Conservation (phyloP, 1,140 invertebrate genomes). For the Psix sp. region DNA sequence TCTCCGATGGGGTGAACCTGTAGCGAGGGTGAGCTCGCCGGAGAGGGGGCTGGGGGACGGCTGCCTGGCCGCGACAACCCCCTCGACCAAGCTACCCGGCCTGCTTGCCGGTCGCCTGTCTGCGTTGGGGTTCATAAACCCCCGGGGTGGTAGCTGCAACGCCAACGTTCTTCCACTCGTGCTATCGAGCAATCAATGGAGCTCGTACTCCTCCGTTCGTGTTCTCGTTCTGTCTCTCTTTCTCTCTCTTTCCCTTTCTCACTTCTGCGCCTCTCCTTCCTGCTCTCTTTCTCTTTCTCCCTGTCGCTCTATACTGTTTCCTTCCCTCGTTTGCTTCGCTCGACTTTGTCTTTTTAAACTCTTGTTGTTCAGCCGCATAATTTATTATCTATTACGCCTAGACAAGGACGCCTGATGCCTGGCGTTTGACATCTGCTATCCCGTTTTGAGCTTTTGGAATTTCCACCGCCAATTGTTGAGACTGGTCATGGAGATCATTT, state of each 20-base stretch:
- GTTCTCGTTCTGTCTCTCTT: conserved; percentile 24
- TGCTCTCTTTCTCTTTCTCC: conserved; percentile 17
- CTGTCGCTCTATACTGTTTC: conserved; percentile 1
- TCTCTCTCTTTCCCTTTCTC: conserved; percentile 14
- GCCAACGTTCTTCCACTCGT: conserved; percentile 64
- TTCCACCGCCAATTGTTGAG: conserved; percentile 7
- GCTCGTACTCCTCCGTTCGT: conserved; percentile 61
- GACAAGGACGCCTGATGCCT: not conserved
- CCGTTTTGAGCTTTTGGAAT: conserved; percentile 14
- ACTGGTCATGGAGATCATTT: conserved; percentile 24
- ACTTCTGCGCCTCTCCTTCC: not conserved
- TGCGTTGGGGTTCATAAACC: conserved; percentile 74
- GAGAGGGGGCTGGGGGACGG: conserved; percentile 24
- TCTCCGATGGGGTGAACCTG: conserved; percentile 71
- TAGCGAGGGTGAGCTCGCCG: conserved; percentile 67
- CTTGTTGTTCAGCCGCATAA: conserved; percentile 22
- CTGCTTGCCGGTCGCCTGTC: conserved; percentile 43
- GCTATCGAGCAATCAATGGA: conserved; percentile 74
- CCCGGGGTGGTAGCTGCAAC: conserved; percentile 70
- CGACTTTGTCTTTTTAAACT: conserved; percentile 11
- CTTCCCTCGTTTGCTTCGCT: conserved; percentile 14
- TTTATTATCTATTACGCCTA: conserved; percentile 37
- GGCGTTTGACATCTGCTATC: conserved; percentile 24
- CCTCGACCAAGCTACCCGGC: conserved; percentile 18
- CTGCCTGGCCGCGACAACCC: conserved; percentile 39